Percentiles rank a stretch among this genome's conserved stretches.
phyloP scores from a whole-genome alignment of 2,797 vertebrate genomes.

The Manis pentadactyla region DNA sequence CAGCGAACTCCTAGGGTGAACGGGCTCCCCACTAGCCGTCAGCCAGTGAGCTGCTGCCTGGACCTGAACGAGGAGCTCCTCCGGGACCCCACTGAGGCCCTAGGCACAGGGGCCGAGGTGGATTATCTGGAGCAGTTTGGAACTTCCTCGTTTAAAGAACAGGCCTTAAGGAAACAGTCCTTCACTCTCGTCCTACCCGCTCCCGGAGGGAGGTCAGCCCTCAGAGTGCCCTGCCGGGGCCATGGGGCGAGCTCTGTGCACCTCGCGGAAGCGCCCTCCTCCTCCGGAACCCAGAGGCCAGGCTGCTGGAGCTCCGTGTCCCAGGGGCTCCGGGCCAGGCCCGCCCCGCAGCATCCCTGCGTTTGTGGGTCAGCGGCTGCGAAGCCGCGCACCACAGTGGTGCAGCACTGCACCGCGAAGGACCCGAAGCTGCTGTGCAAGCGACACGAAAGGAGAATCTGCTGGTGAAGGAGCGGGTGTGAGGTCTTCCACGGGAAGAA shows the following conservation, averaged over 20 bases:
- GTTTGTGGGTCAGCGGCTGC: too few species aligned
- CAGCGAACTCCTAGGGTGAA: background rate
- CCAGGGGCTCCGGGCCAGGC: constrained; percentile 77
- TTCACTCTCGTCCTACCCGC: constrained; percentile 92
- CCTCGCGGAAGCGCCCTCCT: accelerated
- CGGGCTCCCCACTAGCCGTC: background rate
- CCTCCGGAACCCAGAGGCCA: constrained; percentile 44
- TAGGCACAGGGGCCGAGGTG: constrained; percentile 86
- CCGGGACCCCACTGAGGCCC: constrained; percentile 61
- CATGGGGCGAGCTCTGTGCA: accelerated
- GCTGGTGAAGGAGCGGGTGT: background rate
- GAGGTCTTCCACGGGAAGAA: constrained; percentile 3
- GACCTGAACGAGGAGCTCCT: background rate
- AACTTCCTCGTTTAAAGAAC: constrained; percentile 91
- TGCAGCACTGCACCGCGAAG: constrained; percentile 91
- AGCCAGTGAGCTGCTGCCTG: too few species aligned
- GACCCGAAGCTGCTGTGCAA: too few species aligned
- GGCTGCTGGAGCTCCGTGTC: constrained; percentile 83
- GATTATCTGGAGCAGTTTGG: constrained; percentile 95
- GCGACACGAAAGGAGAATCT: background rate
- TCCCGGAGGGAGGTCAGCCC: constrained; percentile 90
- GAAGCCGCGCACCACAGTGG: too few species aligned
- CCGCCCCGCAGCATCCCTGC: too few species aligned
- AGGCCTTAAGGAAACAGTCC: constrained; percentile 92
- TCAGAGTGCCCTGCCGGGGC: constrained; percentile 71